A percentile compares a stretch with the other conserved stretches of the same genome.
Conservation (phyloP, 92 coral and sea anemone genomes). For the Siderastrea radians region DNA sequence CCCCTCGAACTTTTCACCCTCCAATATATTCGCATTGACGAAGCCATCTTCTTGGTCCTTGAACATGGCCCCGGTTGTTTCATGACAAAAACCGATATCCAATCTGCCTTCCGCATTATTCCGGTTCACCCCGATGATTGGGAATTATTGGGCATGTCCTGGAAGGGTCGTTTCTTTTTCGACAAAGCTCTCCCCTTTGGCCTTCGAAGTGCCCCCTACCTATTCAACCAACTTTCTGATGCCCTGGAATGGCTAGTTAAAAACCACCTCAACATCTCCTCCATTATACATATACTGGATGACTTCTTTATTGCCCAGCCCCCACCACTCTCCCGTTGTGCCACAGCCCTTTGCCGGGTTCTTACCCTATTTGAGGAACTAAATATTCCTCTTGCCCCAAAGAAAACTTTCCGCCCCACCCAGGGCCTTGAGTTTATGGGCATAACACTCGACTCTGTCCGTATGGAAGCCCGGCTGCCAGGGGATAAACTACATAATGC, state of each 20-base stretch:
- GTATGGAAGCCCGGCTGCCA: neutral
- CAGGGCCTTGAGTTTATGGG: constrained; percentile 63
- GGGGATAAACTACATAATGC: neutral
- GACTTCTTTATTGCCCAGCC: constrained; percentile 72
- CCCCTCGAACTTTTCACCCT: neutral
- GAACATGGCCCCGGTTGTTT: constrained; percentile 52
- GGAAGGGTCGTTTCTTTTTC: constrained; percentile 53
- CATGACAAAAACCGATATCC: constrained; percentile 67
- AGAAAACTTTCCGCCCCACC: constrained; percentile 4
- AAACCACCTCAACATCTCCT: too few relatives aligned
- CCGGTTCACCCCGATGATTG: constrained; percentile 61
- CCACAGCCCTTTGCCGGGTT: neutral
- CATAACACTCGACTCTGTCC: neutral
- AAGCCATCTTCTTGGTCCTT: constrained; percentile 54
- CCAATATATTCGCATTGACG: constrained; percentile 34
- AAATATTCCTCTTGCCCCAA: neutral
- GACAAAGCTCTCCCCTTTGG: constrained; percentile 67
- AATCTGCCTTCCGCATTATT: constrained; percentile 63
- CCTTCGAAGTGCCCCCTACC: constrained; percentile 64
- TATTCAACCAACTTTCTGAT: constrained; percentile 62
- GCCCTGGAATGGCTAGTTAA: constrained; percentile 66
- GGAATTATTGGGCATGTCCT: constrained; percentile 68
- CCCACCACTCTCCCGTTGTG: neutral
- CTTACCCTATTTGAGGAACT: constrained; percentile 1
- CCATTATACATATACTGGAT: too few relatives aligned